phyloP scores from a whole-genome alignment of 2,888 invertebrate species.

The Auanema freiburgensis region DNA sequence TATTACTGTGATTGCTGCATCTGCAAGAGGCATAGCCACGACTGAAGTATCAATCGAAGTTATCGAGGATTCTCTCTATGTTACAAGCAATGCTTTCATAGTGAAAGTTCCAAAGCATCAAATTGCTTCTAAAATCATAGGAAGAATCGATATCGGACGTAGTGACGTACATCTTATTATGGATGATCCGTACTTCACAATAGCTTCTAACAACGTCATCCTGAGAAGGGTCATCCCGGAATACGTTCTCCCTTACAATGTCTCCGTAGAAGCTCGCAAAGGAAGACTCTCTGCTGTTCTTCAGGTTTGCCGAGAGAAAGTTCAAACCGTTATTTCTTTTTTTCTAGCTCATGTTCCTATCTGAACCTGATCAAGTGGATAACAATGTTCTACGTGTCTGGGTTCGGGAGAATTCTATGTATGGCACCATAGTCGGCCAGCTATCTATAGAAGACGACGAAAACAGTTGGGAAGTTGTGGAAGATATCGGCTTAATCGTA shows the following conservation, averaged over 20 bases:
- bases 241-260: background rate
- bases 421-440: constrained; percentile 19
- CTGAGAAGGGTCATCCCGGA: background rate
- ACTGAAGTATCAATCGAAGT: constrained; percentile 13
- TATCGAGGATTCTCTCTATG: constrained; percentile 15
- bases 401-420: constrained; percentile 22
- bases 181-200: background rate
- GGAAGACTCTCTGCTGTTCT: constrained; percentile 8
- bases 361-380: too few species aligned
- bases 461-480: constrained; percentile 1
- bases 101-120: background rate
- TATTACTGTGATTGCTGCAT: constrained; percentile 2
- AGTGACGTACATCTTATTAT: constrained; percentile 22
- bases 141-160: constrained; percentile 22
- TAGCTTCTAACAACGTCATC: background rate
- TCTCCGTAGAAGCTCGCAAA: background rate
- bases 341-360: background rate
- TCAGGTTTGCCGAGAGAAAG: background rate
- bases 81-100: constrained; percentile 6
- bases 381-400: constrained; percentile 1
- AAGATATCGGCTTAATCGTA: background rate
- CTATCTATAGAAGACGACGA: background rate
- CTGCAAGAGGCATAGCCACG: background rate
- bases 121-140: constrained; percentile 15
- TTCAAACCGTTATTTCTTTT: too few species aligned